Base-by-base conservation (phyloP, 2,797 vertebrate genomes). In the Paratrypauchen microcephalus region DNA sequence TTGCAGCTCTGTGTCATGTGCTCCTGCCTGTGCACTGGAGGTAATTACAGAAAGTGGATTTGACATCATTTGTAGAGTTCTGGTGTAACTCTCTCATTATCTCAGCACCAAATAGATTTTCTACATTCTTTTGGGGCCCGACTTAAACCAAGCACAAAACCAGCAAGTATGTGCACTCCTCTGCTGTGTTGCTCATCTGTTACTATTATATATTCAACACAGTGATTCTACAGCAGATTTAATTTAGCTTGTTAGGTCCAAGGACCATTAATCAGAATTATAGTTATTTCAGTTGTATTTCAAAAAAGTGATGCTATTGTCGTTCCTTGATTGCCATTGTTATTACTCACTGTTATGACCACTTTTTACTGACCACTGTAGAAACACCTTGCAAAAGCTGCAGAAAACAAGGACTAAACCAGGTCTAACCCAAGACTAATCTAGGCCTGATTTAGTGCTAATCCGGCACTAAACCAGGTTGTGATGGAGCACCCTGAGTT, bases 141-240 rank as follows among this genome's bases (percentile, higher is more conserved):
- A 58, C 13, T 72, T 28, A 4, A 64, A 58, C 63, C 39, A 0
- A 65, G 61, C 61, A 66, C 52, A 60, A 68, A 67, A 57, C 18
- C 7, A n/a, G 66, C 24, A 39, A 61, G 59, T 13, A 45, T 15
- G 41, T 15, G 41, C 41, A 45, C 12, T 13, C 55, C 66, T 66
- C 6, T 8, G 62, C 11, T 12, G 58, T 64, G 63, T 6, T 8
- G 63, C 68, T 9, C 56, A 61, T 71, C 56, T 64, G 41, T 58
- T n/a, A 64, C 13, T 19, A 65, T 79, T 16, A 77, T 71, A 69
- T 69, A 62, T 77, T 70, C 68, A 55, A 68, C 68, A 71, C 30
- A 30, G 5, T 15, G 66, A 52, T 1, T 0, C 19, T 57, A 50
- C 61, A 0, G 41, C 30, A 71, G 7, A 23, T 75, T 77, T 72